These are phyloP conservation scores for Lampris megalopsis DNA, from an alignment of 2,113 vertebrate species.

Conservation along the genomic window DNA sequence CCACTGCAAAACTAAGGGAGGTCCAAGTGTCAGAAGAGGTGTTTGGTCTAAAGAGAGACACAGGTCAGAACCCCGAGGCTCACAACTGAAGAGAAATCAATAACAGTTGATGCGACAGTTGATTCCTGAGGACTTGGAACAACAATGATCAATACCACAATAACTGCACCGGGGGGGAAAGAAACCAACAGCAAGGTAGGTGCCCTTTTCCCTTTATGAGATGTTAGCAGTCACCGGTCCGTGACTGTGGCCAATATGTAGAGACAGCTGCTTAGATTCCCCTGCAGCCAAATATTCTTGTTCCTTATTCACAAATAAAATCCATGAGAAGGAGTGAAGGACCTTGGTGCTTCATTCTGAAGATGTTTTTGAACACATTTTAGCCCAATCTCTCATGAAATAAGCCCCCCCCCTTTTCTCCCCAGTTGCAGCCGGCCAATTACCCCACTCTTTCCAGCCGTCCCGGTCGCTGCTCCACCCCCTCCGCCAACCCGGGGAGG, in stretches of 20 bases:
- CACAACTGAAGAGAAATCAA: constrained; percentile 77
- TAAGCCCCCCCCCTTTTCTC: too few species aligned
- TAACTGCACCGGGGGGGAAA: constrained; percentile 63
- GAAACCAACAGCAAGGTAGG: constrained; percentile 33
- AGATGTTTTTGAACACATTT: constrained; percentile 16
- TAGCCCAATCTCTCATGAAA: constrained; percentile 5
- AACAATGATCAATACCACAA: constrained; percentile 75
- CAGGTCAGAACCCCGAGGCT: constrained; percentile 65
- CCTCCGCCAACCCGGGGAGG: too few species aligned
- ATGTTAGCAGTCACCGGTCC: constrained; percentile 14
- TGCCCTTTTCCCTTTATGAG: constrained; percentile 42
- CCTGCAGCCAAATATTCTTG: too few species aligned
- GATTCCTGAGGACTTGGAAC: constrained; percentile 71
- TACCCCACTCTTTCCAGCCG: too few species aligned
- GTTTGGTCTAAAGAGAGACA: constrained; percentile 52
- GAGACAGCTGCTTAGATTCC: too few species aligned
- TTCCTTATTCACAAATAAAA: too few species aligned
- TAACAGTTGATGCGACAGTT: constrained; percentile 69
- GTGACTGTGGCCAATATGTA: not conserved
- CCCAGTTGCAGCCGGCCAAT: too few species aligned
- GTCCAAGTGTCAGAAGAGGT: constrained; percentile 51
- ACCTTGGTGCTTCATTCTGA: not conserved
- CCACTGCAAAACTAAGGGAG: constrained; percentile 17
- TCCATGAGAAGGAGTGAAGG: too few species aligned
- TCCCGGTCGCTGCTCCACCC: too few species aligned